Evolutionary conservation across 1,140 invertebrate species (phyloP), one percentile per base, ranked within the genome.

Genomic region (Aphaenogaster rudis): DNA sequence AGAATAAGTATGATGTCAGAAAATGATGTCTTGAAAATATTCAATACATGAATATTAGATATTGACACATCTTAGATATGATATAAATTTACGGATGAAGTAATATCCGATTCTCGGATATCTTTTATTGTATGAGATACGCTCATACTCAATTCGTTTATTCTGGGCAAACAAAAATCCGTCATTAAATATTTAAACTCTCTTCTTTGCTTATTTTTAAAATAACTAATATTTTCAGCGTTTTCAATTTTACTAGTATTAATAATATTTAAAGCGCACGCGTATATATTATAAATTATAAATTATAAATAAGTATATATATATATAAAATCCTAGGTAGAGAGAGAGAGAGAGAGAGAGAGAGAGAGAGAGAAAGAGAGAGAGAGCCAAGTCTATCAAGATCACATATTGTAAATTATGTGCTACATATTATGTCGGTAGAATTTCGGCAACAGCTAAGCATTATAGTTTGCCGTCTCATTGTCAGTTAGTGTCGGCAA

Each of bases 91-190:
- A 0, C 9, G 1, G 7, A 66, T 66, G 5, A 39, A 66, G n/a
- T 66, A 3, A 42, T 42, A 42, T 66, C 8, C 42, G 13, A 66
- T 66, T 66, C 36, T 66, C 3, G 5, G 63, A 67, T 21, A 45
- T n/a, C 5, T 67, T 67, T 67, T 67, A 45, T 21, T 21, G 39
- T 42, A 45, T n/a, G 17, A 66, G 36, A n/a, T 66, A 66, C 7
- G 15, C n/a, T 39, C 63, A 45, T 52, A 79, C 17, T 64, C 6
- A 6, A 39, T 17, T 50, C 3, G 13, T 6, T 79, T 79, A 79
- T 79, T 66, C 77, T 33, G 61, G 45, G 7, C 45, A 79, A 79
- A 79, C 45, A 66, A 36, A 13, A 66, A 79, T 8, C 4, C 13
- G 0, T 21, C 59, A 39, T 67, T 33, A 39, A 66, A 79, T 66